These are phyloP conservation scores for Polydrusus pterygomalis DNA, from an alignment of 2,888 invertebrate species.

Conservation along the genomic window DNA sequence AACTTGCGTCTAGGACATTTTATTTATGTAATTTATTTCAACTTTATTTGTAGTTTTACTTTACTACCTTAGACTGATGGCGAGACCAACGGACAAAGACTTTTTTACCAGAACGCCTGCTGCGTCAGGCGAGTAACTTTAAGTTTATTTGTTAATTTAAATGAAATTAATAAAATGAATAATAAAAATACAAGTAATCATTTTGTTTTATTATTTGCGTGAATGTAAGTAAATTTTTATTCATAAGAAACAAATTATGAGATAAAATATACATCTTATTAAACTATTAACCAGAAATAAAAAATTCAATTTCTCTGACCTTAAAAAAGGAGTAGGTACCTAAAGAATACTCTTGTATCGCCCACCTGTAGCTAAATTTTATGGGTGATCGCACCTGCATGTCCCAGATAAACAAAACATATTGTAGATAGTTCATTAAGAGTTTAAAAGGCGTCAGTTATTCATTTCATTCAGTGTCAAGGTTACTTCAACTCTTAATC, in stretches of 20 bases:
- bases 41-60: conserved; percentile 41
- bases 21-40: conserved; percentile 60
- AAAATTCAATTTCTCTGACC: conserved; percentile 46
- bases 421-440: conserved; percentile 21
- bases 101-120: conserved; percentile 60
- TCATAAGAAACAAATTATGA: no score
- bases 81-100: conserved; percentile 65
- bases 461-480: conserved; percentile 31
- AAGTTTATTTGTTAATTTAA: conserved; percentile 67
- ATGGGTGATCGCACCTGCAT: conserved; percentile 48
- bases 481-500: conserved; percentile 4
- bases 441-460: conserved; percentile 15
- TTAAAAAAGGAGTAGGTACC: conserved; percentile 25
- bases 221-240: background rate
- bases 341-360: conserved; percentile 23
- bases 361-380: conserved; percentile 46
- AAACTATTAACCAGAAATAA: background rate
- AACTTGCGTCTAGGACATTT: background rate
- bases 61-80: conserved; percentile 26
- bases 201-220: conserved; percentile 17
- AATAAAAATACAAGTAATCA: conserved; percentile 1
- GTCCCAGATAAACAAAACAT: conserved; percentile 46
- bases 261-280: background rate
- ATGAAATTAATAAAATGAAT: conserved; percentile 63
- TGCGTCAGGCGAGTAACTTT: conserved; percentile 60